Percentiles rank a stretch among this genome's conserved stretches.
phyloP scores from a whole-genome alignment of 2,113 vertebrate genomes.

The Calyptommatus sinebrachiatus region DNA sequence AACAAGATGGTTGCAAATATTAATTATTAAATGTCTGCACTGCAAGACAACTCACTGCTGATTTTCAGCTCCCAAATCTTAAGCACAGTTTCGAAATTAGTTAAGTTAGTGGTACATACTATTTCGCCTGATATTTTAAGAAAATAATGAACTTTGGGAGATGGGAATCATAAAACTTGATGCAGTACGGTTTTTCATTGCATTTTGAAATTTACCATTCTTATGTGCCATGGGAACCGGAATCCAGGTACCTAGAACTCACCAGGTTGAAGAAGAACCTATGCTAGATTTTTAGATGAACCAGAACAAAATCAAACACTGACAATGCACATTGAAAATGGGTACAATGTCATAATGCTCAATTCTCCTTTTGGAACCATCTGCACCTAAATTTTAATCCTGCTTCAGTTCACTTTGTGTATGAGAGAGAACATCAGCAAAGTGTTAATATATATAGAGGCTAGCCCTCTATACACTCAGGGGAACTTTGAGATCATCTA shows the following conservation, averaged over 20 bases:
- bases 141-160: not conserved
- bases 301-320: too few relatives aligned
- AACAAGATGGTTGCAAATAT: constrained; percentile 79
- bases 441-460: too few relatives aligned
- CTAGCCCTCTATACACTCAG: too few relatives aligned
- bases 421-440: too few relatives aligned
- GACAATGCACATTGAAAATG: not conserved
- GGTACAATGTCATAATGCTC: not conserved
- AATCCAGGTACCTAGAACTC: too few relatives aligned
- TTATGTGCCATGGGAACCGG: not conserved
- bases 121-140: not conserved
- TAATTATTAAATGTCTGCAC: constrained; percentile 74
- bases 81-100: not conserved
- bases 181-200: not conserved
- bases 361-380: not conserved
- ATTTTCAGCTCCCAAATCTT: constrained; percentile 10
- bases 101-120: not conserved
- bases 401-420: too few relatives aligned
- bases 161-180: not conserved
- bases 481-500: too few relatives aligned
- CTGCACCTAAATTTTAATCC: not conserved
- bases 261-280: too few relatives aligned
- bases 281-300: too few relatives aligned
- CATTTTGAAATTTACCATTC: not conserved
- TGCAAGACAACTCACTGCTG: constrained; percentile 37